Evolutionary conservation across 2,888 invertebrate species (phyloP).

Genomic region (Oscheius sp.): DNA sequence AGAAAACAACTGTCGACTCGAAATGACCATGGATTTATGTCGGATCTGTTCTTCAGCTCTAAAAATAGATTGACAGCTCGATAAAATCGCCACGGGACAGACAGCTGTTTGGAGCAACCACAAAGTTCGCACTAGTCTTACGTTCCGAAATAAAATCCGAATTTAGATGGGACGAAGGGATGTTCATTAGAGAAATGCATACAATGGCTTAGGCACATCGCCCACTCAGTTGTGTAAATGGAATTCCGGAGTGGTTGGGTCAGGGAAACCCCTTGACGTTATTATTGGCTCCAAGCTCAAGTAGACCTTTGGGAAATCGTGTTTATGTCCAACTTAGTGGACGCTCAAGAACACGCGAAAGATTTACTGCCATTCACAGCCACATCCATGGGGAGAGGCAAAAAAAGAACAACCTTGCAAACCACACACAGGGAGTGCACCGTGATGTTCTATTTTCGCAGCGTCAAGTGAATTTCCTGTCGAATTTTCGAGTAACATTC

Average conservation of each 20-base stretch:
- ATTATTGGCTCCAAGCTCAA: neutral
- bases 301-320: neutral
- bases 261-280: neutral
- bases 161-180: neutral
- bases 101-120: neutral
- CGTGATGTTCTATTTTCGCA: too few relatives aligned
- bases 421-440: too few relatives aligned
- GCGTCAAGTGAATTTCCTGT: too few relatives aligned
- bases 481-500: too few relatives aligned
- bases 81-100: neutral
- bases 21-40: too few relatives aligned
- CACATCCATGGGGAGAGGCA: too few relatives aligned
- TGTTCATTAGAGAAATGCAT: conserved; percentile 5
- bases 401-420: too few relatives aligned
- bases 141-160: neutral
- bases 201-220: neutral
- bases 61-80: neutral
- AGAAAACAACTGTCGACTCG: too few relatives aligned
- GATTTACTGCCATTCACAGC: too few relatives aligned
- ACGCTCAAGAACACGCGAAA: too few relatives aligned
- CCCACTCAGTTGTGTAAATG: conserved; percentile 20
- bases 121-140: neutral
- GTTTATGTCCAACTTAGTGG: too few relatives aligned
- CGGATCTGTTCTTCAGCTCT: too few relatives aligned
- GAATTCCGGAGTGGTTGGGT: conserved; percentile 13